Evolutionary conservation across 2,113 vertebrate genomes (phyloP), one percentile per base, ranked within the genome.

Genomic region (Gambusia affinis): DNA sequence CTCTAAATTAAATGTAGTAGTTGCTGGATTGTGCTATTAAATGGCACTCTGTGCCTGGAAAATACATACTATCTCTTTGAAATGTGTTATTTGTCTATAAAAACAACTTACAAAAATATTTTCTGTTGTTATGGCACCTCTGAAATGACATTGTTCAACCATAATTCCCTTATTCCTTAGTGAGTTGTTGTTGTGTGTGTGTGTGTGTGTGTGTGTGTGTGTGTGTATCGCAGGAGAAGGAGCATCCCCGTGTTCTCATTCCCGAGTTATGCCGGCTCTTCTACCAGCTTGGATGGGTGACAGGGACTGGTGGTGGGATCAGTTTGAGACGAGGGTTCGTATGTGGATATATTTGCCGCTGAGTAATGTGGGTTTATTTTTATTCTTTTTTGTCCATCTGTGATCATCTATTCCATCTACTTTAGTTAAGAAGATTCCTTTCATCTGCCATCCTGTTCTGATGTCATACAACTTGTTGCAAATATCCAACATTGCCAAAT

Each of bases 221-320:
- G 47, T 70, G 57, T 75, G 3, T 76, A 14, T 85, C 62, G 0
- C 86, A 99, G 97, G 95, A 97, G 31, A 93, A 89, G 64, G 94
- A 97, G 44, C 96, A 99, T 88, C 98, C 98, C 19, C 94, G 95
- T 35, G 83, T 94, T 30, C 94, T 99, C 77, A 99, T 99, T 81
- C 97, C 97, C 11, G 96, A 99, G 76, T 94, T 99, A 57, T 99
- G 97, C 87, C 95, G 92, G 8, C 95, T 96, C 60, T 98, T 99
- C 82, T 99, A 99, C 93, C 93, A 95, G 78, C 93, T 98, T 72
- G 97, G 97, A 81, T 99, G 97, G 97, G 97, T 99, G 64, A 99
- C 97, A 0, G 97, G 97, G 39, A 99, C 97, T 19, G 97, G 97
- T 64, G 97, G 98, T 77, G 98, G 98, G 76, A 95, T 99, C 90